Percentiles rank a stretch among this genome's conserved stretches.
Evolutionary conservation across 2,888 invertebrate species (phyloP).

Genomic region (Cheilosia variabilis): DNA sequence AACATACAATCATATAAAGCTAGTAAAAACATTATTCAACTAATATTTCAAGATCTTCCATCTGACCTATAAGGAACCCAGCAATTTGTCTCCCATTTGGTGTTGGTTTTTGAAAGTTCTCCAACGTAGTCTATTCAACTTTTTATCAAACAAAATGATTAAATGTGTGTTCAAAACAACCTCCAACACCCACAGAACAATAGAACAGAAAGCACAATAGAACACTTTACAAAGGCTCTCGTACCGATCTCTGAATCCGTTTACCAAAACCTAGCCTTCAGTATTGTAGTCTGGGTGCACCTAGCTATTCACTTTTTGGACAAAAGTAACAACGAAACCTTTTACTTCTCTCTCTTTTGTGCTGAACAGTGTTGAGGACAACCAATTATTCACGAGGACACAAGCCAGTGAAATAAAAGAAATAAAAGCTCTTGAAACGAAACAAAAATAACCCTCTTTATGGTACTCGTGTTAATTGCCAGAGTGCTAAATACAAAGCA

Average conservation of each 20-base stretch:
- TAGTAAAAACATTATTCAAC: no score
- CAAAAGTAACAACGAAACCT: background rate
- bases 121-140: no score
- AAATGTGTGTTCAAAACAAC: background rate
- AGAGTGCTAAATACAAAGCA: background rate
- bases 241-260: background rate
- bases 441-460: background rate
- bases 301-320: background rate
- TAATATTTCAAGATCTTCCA: no score
- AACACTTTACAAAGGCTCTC: background rate
- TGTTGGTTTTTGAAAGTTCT: no score
- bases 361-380: slow-evolving; percentile 5
- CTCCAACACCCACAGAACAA: background rate
- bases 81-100: no score
- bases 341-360: background rate
- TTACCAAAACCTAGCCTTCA: background rate
- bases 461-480: background rate
- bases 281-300: no score
- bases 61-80: no score
- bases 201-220: background rate
- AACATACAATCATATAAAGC: no score
- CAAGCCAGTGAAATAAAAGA: background rate
- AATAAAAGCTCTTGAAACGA: background rate
- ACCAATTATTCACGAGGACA: slow-evolving; percentile 10
- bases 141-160: no score